Evolutionary conservation across 2,113 vertebrate genomes (phyloP), one percentile per base, ranked within the genome.

Genomic region (Cinclus cinclus): DNA sequence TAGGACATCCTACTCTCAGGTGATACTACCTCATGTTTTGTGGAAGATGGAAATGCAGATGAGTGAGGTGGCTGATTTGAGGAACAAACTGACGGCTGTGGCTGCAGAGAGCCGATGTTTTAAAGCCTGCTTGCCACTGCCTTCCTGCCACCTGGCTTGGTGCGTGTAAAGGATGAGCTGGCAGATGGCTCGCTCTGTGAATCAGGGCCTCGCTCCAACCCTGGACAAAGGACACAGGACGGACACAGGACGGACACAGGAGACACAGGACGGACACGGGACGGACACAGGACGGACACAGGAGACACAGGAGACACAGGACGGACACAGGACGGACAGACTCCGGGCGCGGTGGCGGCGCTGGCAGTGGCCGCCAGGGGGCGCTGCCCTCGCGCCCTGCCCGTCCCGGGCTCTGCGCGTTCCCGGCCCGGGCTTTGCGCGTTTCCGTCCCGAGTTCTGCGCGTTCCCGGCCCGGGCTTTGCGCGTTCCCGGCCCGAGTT

Each of bases 1-100:
- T 49, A 16, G 46, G 39, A 25, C 31, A 14, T 14, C 0, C 3
- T n/a, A 2, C 30, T 83, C 53, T 62, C 25, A 19, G 33, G 3
- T 37, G 47, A 22, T 24, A 7, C 42, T 13, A 22, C 16, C 10
- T 78, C 11, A 0, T 0, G 2, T 15, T 0, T 5, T 31, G 52
- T 7, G 2, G 62, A 27, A 37, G 69, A 3, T 31, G 56, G 60
- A 41, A 69, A 53, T 21, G 49, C 5, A 2, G 11, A 18, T 10
- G 49, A 11, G 10, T 0, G 42, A 42, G 68, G 59, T 55, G 55
- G 80, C 52, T 27, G 24, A n/a, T 47, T 24, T 42, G 37, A 30
- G 47, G 35, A 67, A 4, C 35, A 23, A 37, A 23, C 12, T 6
- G 25, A 33, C 7, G 37, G 23, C 6, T 56, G 44, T 41, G 50